Evolutionary conservation across 2,113 vertebrate species (phyloP).

Genomic region (Noctilio leporinus): DNA sequence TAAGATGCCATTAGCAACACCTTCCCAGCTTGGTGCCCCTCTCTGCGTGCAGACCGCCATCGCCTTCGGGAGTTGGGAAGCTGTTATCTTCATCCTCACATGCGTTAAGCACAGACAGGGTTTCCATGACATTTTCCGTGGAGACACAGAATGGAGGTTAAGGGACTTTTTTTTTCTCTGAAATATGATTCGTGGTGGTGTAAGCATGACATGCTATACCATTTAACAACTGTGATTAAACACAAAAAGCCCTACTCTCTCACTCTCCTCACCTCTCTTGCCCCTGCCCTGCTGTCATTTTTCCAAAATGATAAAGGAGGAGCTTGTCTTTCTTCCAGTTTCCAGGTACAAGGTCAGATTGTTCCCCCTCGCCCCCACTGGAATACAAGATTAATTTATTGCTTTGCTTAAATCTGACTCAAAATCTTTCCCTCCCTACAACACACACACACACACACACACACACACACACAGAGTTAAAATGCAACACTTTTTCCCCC

Average conservation of each 20-base stretch:
- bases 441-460: background rate
- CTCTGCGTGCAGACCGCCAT: background rate
- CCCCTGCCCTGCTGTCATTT: background rate
- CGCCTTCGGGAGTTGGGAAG: background rate
- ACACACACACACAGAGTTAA: background rate
- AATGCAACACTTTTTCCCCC: background rate
- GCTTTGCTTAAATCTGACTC: conserved; percentile 23
- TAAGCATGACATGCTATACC: background rate
- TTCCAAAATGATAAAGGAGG: conserved; percentile 15
- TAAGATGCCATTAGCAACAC: background rate
- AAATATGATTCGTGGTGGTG: background rate
- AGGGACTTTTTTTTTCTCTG: background rate
- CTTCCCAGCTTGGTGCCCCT: background rate
- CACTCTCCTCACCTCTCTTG: background rate
- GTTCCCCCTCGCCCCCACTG: background rate
- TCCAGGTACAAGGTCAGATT: background rate
- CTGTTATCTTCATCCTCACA: background rate
- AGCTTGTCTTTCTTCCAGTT: background rate
- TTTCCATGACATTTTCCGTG: conserved; percentile 16
- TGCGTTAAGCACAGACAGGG: background rate
- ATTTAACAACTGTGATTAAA: background rate
- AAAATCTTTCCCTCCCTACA: background rate
- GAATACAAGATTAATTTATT: conserved; percentile 39
- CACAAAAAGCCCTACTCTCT: background rate
- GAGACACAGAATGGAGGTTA: background rate